Conservation (phyloP, 2,888 invertebrate species). For the Troides oblongomaculatus region DNA sequence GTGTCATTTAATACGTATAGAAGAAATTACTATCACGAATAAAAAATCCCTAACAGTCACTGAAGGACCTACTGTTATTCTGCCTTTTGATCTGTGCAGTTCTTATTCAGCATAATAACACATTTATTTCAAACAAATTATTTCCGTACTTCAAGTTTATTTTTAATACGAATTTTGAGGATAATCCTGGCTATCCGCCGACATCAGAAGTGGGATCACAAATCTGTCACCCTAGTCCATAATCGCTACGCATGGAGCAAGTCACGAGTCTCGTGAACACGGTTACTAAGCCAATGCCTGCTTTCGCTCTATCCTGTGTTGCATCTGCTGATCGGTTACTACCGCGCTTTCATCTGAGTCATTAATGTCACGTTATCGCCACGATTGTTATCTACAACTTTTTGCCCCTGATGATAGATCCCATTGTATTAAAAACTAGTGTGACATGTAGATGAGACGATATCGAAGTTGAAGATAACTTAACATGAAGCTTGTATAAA, state of each 20-base stretch:
- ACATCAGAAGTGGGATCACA: slow-evolving; percentile 11
- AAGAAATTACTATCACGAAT: no score
- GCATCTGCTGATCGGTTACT: not conserved
- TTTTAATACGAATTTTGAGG: no score
- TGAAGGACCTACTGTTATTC: no score
- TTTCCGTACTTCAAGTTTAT: no score
- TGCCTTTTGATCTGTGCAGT: no score
- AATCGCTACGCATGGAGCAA: not conserved
- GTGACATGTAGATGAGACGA: slow-evolving; percentile 10
- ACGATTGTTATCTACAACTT: not conserved
- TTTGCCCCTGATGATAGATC: slow-evolving; percentile 22
- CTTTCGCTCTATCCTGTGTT: no score
- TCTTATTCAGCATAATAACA: no score
- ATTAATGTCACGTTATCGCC: not conserved
- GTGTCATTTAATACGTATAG: no score
- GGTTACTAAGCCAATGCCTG: not conserved
- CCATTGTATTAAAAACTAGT: slow-evolving; percentile 23
- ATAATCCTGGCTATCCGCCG: no score
- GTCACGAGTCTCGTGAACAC: not conserved
- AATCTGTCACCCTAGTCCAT: slow-evolving; percentile 4
- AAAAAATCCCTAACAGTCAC: no score
- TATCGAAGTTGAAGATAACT: slow-evolving; percentile 12
- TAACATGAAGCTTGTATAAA: slow-evolving; percentile 34
- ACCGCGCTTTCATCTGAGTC: not conserved
- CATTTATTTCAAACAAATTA: no score